phyloP scores from a whole-genome alignment of 2,113 vertebrate species.

The Syngnathoides biaculeatus region DNA sequence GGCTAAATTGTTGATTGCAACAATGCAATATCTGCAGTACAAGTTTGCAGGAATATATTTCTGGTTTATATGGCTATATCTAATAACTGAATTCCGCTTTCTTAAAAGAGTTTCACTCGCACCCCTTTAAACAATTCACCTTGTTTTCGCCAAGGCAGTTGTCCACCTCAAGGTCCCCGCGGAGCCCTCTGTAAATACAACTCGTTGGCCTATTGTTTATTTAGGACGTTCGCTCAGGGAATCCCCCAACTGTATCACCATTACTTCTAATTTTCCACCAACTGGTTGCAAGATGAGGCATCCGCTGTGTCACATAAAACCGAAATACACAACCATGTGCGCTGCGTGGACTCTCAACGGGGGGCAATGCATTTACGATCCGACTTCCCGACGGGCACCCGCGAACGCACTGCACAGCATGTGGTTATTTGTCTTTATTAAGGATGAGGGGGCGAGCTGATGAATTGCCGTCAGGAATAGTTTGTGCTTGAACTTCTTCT shows the following conservation, averaged over 20 bases:
- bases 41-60: no score
- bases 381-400: constrained; percentile 3
- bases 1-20: no score
- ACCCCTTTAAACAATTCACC: no score
- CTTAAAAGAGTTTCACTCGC: background rate
- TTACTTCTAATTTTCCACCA: constrained; percentile 28
- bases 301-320: background rate
- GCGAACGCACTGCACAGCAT: constrained; percentile 13
- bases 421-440: constrained; percentile 38
- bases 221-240: constrained; percentile 28
- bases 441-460: constrained; percentile 29
- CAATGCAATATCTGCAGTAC: no score
- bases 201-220: constrained; percentile 16
- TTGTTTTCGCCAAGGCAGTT: background rate
- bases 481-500: constrained; percentile 31
- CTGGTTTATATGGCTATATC: background rate
- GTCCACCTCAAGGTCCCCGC: background rate
- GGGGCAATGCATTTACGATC: background rate
- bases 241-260: background rate
- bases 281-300: constrained; percentile 9
- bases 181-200: background rate
- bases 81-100: background rate
- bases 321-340: background rate
- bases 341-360: background rate
- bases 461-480: constrained; percentile 14